These are phyloP conservation scores for Enchytraeus crypticus DNA, from an alignment of 2,888 invertebrate species.

Conservation along the genomic window DNA sequence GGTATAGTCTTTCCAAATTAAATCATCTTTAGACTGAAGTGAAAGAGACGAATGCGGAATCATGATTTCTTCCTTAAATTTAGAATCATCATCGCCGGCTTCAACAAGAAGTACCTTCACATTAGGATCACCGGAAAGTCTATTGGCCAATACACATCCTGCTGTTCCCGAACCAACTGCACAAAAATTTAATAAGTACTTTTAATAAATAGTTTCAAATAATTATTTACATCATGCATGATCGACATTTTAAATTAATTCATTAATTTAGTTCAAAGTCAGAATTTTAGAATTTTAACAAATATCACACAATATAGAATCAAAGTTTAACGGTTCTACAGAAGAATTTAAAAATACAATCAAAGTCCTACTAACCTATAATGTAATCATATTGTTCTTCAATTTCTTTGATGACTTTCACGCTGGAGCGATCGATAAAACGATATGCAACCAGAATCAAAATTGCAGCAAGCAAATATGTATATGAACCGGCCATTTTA, in stretches of 20 bases:
- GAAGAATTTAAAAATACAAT: too few relatives aligned
- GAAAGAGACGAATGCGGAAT: constrained; percentile 48
- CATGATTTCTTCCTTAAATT: constrained; percentile 50
- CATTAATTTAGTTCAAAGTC: too few relatives aligned
- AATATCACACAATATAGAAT: too few relatives aligned
- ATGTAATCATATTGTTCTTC: constrained; percentile 6
- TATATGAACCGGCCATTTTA: background rate
- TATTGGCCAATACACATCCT: constrained; percentile 37
- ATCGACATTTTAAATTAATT: too few relatives aligned
- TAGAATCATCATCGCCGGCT: constrained; percentile 31
- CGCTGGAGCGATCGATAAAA: background rate
- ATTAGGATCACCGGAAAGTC: constrained; percentile 34
- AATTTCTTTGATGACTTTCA: background rate
- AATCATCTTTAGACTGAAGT: constrained; percentile 53
- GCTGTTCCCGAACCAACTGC: constrained; percentile 41
- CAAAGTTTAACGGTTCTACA: too few relatives aligned
- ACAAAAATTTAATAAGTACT: background rate
- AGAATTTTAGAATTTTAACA: too few relatives aligned
- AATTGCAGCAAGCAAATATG: background rate
- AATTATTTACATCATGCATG: background rate
- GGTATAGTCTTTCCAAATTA: constrained; percentile 66
- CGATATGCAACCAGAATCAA: constrained; percentile 1
- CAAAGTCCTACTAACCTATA: constrained; percentile 1
- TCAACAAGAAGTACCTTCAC: constrained; percentile 33
- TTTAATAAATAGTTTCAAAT: background rate